Evolutionary conservation across 2,797 vertebrate genomes (phyloP), one percentile per base, ranked within the genome.

Genomic region (Sardinella longiceps): DNA sequence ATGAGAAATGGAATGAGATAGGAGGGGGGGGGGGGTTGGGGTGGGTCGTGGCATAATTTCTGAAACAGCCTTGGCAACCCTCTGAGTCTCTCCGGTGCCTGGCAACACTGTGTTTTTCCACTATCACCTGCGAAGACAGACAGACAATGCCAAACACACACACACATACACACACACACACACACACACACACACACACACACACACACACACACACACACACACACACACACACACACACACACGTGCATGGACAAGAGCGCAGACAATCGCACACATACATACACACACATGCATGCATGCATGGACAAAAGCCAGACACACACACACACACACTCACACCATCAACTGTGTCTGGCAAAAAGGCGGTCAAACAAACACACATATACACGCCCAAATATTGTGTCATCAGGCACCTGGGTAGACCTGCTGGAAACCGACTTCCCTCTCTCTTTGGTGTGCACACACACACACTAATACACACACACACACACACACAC

Each of bases 31-130:
- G 5, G 14, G 33, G 20, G 0, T 7, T 74, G 33, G 18, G 37
- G 15, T 1, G 15, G 6, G 15, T 39, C n/a, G n/a, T 74, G 66
- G 33, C 66, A 18, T 45, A 20, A 1, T 74, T 33, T 56, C 39
- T 25, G 28, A 81, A 81, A 80, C 80, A 86, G 85, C 77, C 83
- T 82, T 87, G 86, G 85, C 63, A 82, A 85, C 87, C 83, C 86
- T 74, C 20, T 84, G 66, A 63, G 84, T 87, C 56, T 87, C 81
- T 84, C 84, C 28, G 60, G 86, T 43, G 37, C 58, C 74, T 66
- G 63, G 33, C 80, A 83, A 84, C 50, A 58, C 77, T 58, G 84
- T 77, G 84, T 81, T 81, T 80, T 81, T 70, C 43, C 82, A 80
- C 5, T 14, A 37, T 81, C 80, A 80, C 82, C 84, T 50, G 84